Evolutionary conservation across 2,797 vertebrate genomes (phyloP), one percentile per base, ranked within the genome.

Genomic region (Caiman crocodilus): DNA sequence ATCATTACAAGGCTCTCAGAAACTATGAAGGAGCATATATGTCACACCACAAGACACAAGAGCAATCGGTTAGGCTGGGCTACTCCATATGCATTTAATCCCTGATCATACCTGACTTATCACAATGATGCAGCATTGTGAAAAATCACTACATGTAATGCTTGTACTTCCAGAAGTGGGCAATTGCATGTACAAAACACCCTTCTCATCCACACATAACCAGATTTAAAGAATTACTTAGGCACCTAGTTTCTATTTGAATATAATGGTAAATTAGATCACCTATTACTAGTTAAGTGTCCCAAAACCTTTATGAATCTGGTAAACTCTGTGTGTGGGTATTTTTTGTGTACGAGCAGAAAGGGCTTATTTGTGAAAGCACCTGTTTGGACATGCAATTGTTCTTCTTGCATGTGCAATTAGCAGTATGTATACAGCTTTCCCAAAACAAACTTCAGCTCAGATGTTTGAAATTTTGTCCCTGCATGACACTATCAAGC

Each of bases 391-490:
- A 73, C 25, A 7, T 0, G 4, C 61, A 86, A 85, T 23, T 90
- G 59, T n/a, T 82, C 76, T 20, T 88, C 86, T 69, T 92, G 76
- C 78, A 32, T 76, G 90, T 84, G 88, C 50, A 90, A 84, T 83
- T 73, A 76, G 17, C 75, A 82, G 77, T 74, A 73, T 35, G 80
- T 73, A 77, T 82, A 21, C 0, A 82, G 83, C 89, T 91, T 61
- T 87, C 79, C 42, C 0, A 32, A 81, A 91, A 5, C 5, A 90
- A 94, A 88, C 95, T 95, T 96, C 91, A 55, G 80, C 84, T 91
- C 89, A 96, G 94, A 92, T 61, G 0, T 83, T 94, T 80, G 92
- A 86, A 95, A 93, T 95, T 96, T 96, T 96, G 96, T 94, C 95
- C 95, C 88, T 91, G 92, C 92, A 94, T 93, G 35, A 91, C 7